Base-by-base conservation (phyloP, 2,797 vertebrate species). In the Lophius americanus region DNA sequence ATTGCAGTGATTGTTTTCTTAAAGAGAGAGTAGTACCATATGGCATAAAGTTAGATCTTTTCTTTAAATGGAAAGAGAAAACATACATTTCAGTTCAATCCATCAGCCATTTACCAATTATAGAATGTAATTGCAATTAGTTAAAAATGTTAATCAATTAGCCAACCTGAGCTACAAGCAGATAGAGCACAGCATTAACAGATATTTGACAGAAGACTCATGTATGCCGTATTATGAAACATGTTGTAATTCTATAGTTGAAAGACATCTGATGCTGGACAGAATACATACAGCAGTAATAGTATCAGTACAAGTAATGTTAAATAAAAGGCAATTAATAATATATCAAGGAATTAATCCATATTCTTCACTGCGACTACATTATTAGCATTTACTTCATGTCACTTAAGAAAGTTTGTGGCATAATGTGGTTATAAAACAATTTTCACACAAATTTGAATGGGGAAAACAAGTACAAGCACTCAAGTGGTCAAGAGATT, bases 61-160 rank as follows among this genome's bases (percentile, higher is more conserved):
- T 86, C 68, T 78, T 85, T 62, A 79, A 74, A 88, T 84, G 86
- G 82, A 87, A 82, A 85, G 76, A 76, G 64, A 82, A 51, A 85
- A 81, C 60, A 81, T 83, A 74, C 61, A 79, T 73, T 88, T 84
- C 55, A 76, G 56, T 88, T 88, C 49, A 65, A 75, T 81, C 78
- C 66, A 68, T 80, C 65, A 65, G 61, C 68, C 57, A 69, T 71
- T 85, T 94, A 93, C 94, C 94, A 94, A 94, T 94, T 95, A 94
- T 94, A 94, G 94, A 95, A 92, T 84, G 88, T 95, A 95, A 94
- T 94, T 92, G 89, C 93, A 93, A 94, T 95, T 94, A 91, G 89
- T 97, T 96, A 96, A 96, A 92, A 98, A 96, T 90, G 87, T 85
- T 82, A 80, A 88, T 87, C 86, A 86, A 75, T 89, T 82, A 84